These are phyloP conservation scores for Hydroisotoma schaefferi DNA, from an alignment of 2,888 invertebrate genomes.

Conservation along the genomic window DNA sequence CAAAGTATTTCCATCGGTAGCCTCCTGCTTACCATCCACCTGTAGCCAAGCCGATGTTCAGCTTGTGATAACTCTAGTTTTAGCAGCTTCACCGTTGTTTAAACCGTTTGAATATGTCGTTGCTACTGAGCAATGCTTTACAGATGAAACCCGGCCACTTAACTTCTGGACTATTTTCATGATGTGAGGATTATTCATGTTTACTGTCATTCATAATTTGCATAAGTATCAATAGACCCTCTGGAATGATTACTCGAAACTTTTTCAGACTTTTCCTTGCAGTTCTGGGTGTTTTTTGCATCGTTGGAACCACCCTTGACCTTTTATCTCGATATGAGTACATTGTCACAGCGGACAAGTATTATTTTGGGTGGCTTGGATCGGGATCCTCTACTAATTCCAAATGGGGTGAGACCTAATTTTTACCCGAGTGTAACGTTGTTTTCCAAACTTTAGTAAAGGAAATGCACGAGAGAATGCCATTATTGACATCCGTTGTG, in stretches of 20 bases:
- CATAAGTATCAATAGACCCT: background rate
- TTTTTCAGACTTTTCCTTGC: constrained; percentile 24
- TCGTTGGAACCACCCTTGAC: constrained; percentile 21
- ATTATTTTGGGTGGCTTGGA: no score
- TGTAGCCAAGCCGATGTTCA: constrained; percentile 34
- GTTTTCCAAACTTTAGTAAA: no score
- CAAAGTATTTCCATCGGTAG: constrained; percentile 20
- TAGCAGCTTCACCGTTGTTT: background rate
- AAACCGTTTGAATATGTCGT: constrained; percentile 19
- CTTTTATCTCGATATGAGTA: constrained; percentile 2
- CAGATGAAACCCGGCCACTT: constrained; percentile 16
- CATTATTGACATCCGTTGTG: no score
- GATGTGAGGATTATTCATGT: constrained; percentile 24
- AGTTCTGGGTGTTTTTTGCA: constrained; percentile 13
- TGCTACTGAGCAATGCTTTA: constrained; percentile 15
- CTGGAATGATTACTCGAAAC: background rate
- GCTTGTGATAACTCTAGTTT: constrained; percentile 13
- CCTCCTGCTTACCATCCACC: constrained; percentile 36
- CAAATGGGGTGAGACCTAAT: no score
- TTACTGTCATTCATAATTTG: background rate
- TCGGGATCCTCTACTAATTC: no score
- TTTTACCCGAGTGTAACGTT: no score
- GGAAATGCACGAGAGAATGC: no score
- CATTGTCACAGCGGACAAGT: background rate
- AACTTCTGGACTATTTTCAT: constrained; percentile 29